Evolutionary conservation across 1,140 invertebrate species (phyloP).

Genomic region (Zaprionus tsacasi): DNA sequence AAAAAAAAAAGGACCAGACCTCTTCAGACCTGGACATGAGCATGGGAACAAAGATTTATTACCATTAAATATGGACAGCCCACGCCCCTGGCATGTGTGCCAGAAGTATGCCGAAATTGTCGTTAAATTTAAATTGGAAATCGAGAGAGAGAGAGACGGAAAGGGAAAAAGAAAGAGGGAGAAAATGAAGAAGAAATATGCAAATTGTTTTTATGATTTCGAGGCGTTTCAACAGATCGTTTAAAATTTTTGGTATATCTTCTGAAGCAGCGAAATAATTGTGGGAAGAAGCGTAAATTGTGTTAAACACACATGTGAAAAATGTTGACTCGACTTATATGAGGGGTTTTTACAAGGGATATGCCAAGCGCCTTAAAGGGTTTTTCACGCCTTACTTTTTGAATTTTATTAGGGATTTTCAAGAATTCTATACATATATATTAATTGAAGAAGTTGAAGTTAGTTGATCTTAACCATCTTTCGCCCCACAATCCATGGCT

Average conservation of each 20-base stretch:
- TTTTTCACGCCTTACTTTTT: not conserved
- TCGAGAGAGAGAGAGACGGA: not conserved
- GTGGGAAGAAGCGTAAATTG: not conserved
- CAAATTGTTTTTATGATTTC: conserved; percentile 7
- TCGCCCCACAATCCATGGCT: too few relatives aligned
- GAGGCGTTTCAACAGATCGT: not conserved
- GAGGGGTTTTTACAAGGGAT: not conserved
- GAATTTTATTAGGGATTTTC: not conserved
- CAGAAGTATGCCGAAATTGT: conserved; percentile 22
- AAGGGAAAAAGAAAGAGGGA: too few relatives aligned
- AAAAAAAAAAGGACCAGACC: conserved; percentile 9
- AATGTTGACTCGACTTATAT: not conserved
- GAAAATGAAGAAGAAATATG: conserved; percentile 11
- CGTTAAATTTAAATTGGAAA: conserved; percentile 36
- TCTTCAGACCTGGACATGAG: not conserved
- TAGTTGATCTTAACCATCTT: too few relatives aligned
- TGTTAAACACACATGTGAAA: not conserved
- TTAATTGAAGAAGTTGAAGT: too few relatives aligned
- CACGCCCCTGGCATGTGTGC: conserved; percentile 39
- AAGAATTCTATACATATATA: not conserved
- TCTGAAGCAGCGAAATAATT: not conserved
- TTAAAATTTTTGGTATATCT: not conserved
- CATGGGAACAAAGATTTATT: conserved; percentile 46
- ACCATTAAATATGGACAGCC: conserved; percentile 49
- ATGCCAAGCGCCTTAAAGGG: not conserved